A percentile compares a stretch with the other conserved stretches of the same genome.
These are phyloP conservation scores for Sturmia bella DNA, from an alignment of 2,888 invertebrate species.

Conservation along the genomic window DNA sequence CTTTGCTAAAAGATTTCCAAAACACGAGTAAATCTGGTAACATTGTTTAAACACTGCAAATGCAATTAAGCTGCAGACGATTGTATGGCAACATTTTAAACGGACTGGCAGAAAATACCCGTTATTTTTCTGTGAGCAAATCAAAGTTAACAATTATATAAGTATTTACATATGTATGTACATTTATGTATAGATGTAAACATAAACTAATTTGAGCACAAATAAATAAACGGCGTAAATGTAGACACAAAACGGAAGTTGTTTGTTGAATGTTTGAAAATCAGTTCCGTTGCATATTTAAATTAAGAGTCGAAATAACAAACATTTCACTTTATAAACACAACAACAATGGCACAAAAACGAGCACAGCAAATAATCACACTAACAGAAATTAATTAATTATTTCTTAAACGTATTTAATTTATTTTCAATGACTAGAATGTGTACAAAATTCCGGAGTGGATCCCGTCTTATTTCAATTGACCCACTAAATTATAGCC, in stretches of 20 bases:
- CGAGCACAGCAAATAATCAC: slow-evolving; percentile 9
- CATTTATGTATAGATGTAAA: too few species aligned
- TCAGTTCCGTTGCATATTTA: slow-evolving; percentile 50
- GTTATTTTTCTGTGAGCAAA: slow-evolving; percentile 3
- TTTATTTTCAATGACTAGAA: slow-evolving; percentile 25
- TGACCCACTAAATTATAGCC: slow-evolving; percentile 40
- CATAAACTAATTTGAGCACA: background rate
- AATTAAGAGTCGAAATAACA: background rate
- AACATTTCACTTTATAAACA: slow-evolving; percentile 32
- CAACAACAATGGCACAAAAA: background rate
- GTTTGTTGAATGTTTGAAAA: slow-evolving; percentile 45
- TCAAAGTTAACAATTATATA: slow-evolving; percentile 29
- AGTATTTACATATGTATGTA: background rate
- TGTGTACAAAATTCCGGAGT: background rate
- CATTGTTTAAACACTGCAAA: too few species aligned
- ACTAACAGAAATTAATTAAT: slow-evolving; percentile 23
- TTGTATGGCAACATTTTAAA: slow-evolving; percentile 15
- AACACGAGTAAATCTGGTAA: too few species aligned
- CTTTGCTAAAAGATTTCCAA: too few species aligned
- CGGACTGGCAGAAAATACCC: slow-evolving; percentile 11
- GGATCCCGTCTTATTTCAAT: slow-evolving; percentile 28
- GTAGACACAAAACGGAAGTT: slow-evolving; percentile 54
- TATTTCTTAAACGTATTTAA: slow-evolving; percentile 24
- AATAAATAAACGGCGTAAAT: slow-evolving; percentile 4
- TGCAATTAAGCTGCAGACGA: background rate